These are phyloP conservation scores for Hemithea aestivaria DNA, from an alignment of 2,888 invertebrate species.

Conservation along the genomic window DNA sequence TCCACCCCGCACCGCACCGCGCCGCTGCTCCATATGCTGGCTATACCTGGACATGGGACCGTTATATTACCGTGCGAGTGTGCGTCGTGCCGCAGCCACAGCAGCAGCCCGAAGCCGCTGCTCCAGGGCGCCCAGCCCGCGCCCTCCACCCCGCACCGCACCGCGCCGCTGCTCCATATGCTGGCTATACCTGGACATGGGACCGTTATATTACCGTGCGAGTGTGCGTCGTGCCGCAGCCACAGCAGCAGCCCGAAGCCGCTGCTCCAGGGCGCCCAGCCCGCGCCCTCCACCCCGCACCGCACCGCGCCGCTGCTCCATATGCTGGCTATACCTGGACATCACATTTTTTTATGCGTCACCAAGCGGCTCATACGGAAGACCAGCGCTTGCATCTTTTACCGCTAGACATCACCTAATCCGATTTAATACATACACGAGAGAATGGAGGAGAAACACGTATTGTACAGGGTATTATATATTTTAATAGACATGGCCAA, in stretches of 20 bases:
- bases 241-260: slow-evolving; percentile 81
- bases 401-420: too few species aligned
- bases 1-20: slow-evolving; percentile 58
- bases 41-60: slow-evolving; percentile 39
- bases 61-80: neutral
- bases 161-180: slow-evolving; percentile 56
- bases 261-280: slow-evolving; percentile 81
- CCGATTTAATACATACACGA: too few species aligned
- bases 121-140: slow-evolving; percentile 82
- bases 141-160: slow-evolving; percentile 58
- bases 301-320: slow-evolving; percentile 60
- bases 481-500: too few species aligned
- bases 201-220: neutral
- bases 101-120: slow-evolving; percentile 78
- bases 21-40: slow-evolving; percentile 52
- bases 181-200: slow-evolving; percentile 46
- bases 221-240: slow-evolving; percentile 42
- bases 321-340: slow-evolving; percentile 48
- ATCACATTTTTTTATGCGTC: too few species aligned
- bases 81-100: slow-evolving; percentile 64
- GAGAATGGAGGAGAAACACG: too few species aligned
- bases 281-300: slow-evolving; percentile 62
- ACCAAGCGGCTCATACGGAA: too few species aligned
- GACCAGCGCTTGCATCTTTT: too few species aligned
- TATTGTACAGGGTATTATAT: too few species aligned